Evolutionary conservation across 1,140 invertebrate genomes (phyloP), one percentile per base, ranked within the genome.

Genomic region (Pogonus chalceus): DNA sequence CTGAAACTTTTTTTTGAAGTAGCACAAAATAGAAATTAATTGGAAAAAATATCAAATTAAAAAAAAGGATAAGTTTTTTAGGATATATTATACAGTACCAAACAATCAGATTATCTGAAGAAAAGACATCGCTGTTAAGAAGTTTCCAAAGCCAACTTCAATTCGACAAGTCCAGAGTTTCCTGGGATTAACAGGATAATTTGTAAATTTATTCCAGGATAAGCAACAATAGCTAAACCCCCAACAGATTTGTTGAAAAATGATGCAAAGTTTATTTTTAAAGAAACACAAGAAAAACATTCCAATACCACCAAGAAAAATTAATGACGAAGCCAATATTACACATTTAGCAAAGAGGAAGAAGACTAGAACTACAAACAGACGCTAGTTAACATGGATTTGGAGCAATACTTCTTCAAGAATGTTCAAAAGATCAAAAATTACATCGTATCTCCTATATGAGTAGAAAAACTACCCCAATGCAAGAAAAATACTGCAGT

Each of bases 151-250:
- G 14, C 26, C 51, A 16, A 52, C 23, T 4, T 10, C 14, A 23
- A 9, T 10, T 10, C 12, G 20, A 26, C 57, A 67, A 31, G 51
- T 68, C 0, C 51, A 64, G 24, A 61, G 65, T 20, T 64, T 70
- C 23, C 49, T 67, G 2, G 66, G 67, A 0, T 35, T 71, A 0
- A 66, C 63, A 0, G 60, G 67, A 23, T 71, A 66, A 54, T 72
- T 72, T 39, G 67, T 0, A 57, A 56, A 46, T 70, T 70, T 39
- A 59, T 69, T 1, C 12, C 49, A 26, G 31, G 58, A n/a, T 70
- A 63, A 48, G 58, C 65, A 0, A 35, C n/a, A 4, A 61, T 58
- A 48, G 61, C 60, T 3, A 58, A 46, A 2, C 62, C 61, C n/a
- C 55, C 70, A 14, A 61, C 61, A 0, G 26, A 58, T 10, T 51